These are phyloP conservation scores for Drosophila anceps DNA, from an alignment of 2,888 invertebrate species.

Conservation along the genomic window DNA sequence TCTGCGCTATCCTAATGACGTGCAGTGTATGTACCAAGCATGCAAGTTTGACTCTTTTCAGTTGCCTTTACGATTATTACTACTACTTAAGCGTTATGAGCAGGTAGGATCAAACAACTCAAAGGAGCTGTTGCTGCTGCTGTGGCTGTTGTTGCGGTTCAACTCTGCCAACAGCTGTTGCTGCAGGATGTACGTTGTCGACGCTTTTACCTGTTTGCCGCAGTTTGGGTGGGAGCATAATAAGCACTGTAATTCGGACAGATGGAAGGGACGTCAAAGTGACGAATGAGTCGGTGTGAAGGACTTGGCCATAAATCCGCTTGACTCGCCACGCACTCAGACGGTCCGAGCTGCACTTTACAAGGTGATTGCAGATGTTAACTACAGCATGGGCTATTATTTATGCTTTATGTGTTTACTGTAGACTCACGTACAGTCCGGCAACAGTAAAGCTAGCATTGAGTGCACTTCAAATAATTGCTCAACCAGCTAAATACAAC, in stretches of 20 bases:
- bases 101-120: constrained; percentile 16
- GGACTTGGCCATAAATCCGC: constrained; percentile 21
- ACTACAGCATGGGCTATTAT: constrained; percentile 2
- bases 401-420: constrained; percentile 13
- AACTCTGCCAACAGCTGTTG: constrained; percentile 22
- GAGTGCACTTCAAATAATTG: background rate
- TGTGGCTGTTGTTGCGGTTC: constrained; percentile 20
- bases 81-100: constrained; percentile 14
- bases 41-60: background rate
- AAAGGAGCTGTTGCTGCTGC: constrained; percentile 22
- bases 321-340: constrained; percentile 7
- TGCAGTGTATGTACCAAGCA: background rate
- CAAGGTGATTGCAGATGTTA: constrained; percentile 8
- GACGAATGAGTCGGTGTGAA: constrained; percentile 17
- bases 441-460: background rate
- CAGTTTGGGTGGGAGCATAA: constrained; percentile 14
- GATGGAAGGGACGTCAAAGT: constrained; percentile 16
- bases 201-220: constrained; percentile 44
- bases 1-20: too few relatives aligned
- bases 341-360: constrained; percentile 4
- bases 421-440: background rate
- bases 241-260: constrained; percentile 20
- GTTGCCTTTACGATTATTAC: constrained; percentile 53
- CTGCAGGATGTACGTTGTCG: constrained; percentile 27
- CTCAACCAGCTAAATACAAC: background rate